Conservation (phyloP, 2,113 vertebrate genomes). For the Riparia riparia region DNA sequence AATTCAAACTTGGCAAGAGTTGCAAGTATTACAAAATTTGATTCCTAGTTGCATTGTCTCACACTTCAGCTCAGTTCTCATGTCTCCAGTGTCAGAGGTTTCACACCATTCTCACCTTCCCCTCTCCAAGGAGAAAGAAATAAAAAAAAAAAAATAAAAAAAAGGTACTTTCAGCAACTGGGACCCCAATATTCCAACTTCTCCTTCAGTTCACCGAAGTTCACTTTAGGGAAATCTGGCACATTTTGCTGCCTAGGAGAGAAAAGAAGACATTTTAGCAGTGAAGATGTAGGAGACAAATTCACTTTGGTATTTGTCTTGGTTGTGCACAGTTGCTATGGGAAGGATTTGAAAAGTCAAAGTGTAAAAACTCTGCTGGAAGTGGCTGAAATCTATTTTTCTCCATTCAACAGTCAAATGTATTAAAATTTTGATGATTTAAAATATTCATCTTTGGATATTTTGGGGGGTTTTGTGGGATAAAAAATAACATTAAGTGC, state of each 20-base stretch:
- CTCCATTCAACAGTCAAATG: not conserved
- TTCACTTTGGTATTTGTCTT: not conserved
- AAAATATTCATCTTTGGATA: not conserved
- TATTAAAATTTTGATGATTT: not conserved
- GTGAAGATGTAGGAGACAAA: not conserved
- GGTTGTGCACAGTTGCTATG: not conserved
- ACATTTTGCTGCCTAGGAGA: not conserved
- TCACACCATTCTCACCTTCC: not conserved
- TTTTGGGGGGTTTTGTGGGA: not conserved
- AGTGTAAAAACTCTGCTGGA: not conserved
- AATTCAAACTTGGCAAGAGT: not conserved
- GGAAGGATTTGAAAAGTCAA: not conserved
- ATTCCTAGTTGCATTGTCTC: not conserved
- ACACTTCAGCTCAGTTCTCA: not conserved
- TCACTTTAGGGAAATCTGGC: not conserved
- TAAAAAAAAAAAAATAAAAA: not conserved
- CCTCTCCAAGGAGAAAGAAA: not conserved
- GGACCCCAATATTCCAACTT: not conserved
- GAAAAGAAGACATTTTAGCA: not conserved
- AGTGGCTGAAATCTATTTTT: not conserved
- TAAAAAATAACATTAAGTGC: not conserved
- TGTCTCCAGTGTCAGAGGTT: not conserved
- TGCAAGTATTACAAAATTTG: not conserved
- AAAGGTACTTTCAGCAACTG: not conserved
- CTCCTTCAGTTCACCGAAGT: not conserved